Percentiles rank a stretch among this genome's conserved stretches.
phyloP scores from a whole-genome alignment of 2,888 invertebrate species.

The Ectropis crepuscularia region DNA sequence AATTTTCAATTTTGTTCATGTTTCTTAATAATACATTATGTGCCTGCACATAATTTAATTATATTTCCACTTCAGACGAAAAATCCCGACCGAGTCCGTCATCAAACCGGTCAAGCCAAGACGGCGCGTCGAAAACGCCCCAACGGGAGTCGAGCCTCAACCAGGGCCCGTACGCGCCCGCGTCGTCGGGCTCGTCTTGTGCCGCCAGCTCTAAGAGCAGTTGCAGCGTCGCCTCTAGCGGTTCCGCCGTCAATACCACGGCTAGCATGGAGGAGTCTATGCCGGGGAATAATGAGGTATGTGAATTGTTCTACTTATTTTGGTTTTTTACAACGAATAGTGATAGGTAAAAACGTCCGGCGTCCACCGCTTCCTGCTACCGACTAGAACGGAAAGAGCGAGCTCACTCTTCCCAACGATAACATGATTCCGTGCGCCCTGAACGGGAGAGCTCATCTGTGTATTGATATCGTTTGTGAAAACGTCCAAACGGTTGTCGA shows the following conservation, averaged over 20 bases:
- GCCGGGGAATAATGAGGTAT: constrained; percentile 66
- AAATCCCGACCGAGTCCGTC: constrained; percentile 82
- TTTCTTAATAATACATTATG: too few relatives aligned
- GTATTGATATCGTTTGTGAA: too few relatives aligned
- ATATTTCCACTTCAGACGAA: constrained; percentile 63
- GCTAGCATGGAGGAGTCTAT: constrained; percentile 67
- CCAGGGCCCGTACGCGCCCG: constrained; percentile 77
- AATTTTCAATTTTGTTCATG: too few relatives aligned
- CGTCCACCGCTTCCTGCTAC: too few relatives aligned
- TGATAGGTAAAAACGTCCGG: too few relatives aligned
- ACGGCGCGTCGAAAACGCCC: constrained; percentile 76
- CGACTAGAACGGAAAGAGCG: too few relatives aligned
- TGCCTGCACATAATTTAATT: too few relatives aligned
- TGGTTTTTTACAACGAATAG: too few relatives aligned
- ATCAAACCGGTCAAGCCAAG: constrained; percentile 78
- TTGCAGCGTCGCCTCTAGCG: constrained; percentile 24
- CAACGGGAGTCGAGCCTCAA: constrained; percentile 65
- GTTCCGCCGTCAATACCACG: constrained; percentile 44
- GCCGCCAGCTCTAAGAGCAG: constrained; percentile 60
- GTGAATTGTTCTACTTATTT: too few relatives aligned
- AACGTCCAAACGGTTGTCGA: constrained; percentile 71
- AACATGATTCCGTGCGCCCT: too few relatives aligned
- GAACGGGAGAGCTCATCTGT: too few relatives aligned
- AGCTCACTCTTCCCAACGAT: too few relatives aligned
- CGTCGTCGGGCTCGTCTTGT: constrained; percentile 61